Conservation (phyloP, 2,888 invertebrate genomes). For the Aphodius sticticus region DNA sequence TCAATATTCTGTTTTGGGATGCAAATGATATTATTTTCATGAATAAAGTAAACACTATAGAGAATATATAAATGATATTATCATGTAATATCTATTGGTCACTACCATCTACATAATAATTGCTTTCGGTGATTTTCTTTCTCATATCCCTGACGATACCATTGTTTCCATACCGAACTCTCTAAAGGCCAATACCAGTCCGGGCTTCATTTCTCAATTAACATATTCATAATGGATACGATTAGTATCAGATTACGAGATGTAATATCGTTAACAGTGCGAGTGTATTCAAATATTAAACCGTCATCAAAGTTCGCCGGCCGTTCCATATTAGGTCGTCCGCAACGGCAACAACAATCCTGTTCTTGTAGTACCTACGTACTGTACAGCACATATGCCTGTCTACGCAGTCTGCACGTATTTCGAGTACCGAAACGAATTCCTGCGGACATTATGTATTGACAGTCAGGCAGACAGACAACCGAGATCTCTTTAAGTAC, state of each 20-base stretch:
- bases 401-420: background rate
- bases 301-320: background rate
- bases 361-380: background rate
- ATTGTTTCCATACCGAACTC: background rate
- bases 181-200: background rate
- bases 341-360: constrained; percentile 4
- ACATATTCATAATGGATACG: background rate
- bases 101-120: background rate
- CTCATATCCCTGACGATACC: background rate
- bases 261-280: background rate
- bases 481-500: background rate
- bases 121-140: background rate
- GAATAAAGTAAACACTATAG: background rate
- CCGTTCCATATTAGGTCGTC: constrained; percentile 4
- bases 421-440: constrained; percentile 4
- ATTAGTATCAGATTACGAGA: constrained; percentile 4
- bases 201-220: background rate
- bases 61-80: background rate
- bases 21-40: too few species aligned
- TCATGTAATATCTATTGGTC: background rate
- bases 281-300: constrained; percentile 4
- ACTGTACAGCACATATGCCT: background rate
- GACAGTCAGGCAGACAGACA: background rate
- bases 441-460: background rate
- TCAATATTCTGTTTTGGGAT: too few species aligned